Conservation (phyloP, 2,888 invertebrate genomes). For the Sisyra terminalis region DNA sequence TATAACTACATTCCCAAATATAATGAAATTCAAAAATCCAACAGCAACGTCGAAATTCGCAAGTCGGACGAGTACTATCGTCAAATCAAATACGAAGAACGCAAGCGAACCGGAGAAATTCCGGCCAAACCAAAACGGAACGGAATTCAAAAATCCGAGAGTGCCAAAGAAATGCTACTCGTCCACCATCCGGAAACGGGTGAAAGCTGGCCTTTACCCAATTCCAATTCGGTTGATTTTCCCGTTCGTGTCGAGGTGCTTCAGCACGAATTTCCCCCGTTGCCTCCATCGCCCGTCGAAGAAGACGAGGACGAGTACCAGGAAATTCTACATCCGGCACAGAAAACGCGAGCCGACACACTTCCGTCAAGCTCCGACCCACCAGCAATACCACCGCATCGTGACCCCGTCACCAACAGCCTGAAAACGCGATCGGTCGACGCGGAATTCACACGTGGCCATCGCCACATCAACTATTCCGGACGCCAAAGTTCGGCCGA, state of each 20-base stretch:
- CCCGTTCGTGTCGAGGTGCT: slow-evolving; percentile 48
- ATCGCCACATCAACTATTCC: slow-evolving; percentile 29
- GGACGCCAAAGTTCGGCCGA: slow-evolving; percentile 43
- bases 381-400: slow-evolving; percentile 58
- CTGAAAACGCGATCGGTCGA: slow-evolving; percentile 78
- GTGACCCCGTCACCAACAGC: slow-evolving; percentile 43
- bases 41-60: slow-evolving; percentile 41
- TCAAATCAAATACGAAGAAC: slow-evolving; percentile 14
- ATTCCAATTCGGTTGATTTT: slow-evolving; percentile 34
- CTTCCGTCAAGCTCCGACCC: slow-evolving; percentile 37
- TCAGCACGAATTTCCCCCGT: slow-evolving; percentile 54
- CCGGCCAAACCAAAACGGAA: slow-evolving; percentile 34
- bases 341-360: slow-evolving; percentile 35
- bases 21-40: slow-evolving; percentile 42
- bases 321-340: slow-evolving; percentile 39
- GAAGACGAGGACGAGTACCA: slow-evolving; percentile 62
- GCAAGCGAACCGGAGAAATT: not conserved
- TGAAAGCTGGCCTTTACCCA: slow-evolving; percentile 18
- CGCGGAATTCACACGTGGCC: slow-evolving; percentile 29
- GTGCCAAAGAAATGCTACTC: slow-evolving; percentile 52
- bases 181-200: slow-evolving; percentile 27
- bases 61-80: slow-evolving; percentile 27
- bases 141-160: slow-evolving; percentile 58
- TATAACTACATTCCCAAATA: slow-evolving; percentile 19
- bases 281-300: slow-evolving; percentile 71